phyloP scores from a whole-genome alignment of 2,888 invertebrate species.

The Proisotoma minuta region DNA sequence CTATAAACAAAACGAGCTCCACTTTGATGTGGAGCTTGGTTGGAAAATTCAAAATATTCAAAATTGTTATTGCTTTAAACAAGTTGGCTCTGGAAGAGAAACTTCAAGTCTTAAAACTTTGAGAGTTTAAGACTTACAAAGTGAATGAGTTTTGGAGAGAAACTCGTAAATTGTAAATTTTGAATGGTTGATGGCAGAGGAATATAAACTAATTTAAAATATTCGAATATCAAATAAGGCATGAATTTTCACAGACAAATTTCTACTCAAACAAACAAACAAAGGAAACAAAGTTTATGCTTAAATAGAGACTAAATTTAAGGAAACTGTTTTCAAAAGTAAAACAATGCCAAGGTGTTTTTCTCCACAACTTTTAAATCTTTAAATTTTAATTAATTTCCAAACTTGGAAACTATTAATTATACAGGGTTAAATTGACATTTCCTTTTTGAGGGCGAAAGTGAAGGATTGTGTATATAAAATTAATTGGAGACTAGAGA shows the following conservation, averaged over 20 bases:
- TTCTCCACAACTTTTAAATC: not conserved
- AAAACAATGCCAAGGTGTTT: too few species aligned
- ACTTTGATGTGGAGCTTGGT: not conserved
- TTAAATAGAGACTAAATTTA: not conserved
- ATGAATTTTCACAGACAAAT: not conserved
- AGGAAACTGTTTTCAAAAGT: not conserved
- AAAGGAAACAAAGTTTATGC: not conserved
- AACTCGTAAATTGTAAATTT: slow-evolving; percentile 5
- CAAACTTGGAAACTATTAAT: not conserved
- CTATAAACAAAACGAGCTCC: not conserved
- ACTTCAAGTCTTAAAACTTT: slow-evolving; percentile 1
- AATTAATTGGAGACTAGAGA: not conserved
- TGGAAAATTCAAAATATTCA: slow-evolving; percentile 3
- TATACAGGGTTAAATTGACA: too few species aligned
- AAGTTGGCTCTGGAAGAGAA: not conserved
- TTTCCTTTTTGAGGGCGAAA: too few species aligned
- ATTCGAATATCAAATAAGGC: slow-evolving; percentile 5
- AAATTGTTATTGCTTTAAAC: slow-evolving; percentile 1
- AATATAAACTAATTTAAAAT: slow-evolving; percentile 6
- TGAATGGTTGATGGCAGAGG: slow-evolving; percentile 5
- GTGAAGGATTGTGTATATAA: too few species aligned
- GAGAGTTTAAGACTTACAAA: not conserved
- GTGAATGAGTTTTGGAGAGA: not conserved
- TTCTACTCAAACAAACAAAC: not conserved
- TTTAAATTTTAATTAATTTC: slow-evolving; percentile 5